These are phyloP conservation scores for Paralichthys olivaceus DNA, from an alignment of 2,113 vertebrate species.

Conservation along the genomic window DNA sequence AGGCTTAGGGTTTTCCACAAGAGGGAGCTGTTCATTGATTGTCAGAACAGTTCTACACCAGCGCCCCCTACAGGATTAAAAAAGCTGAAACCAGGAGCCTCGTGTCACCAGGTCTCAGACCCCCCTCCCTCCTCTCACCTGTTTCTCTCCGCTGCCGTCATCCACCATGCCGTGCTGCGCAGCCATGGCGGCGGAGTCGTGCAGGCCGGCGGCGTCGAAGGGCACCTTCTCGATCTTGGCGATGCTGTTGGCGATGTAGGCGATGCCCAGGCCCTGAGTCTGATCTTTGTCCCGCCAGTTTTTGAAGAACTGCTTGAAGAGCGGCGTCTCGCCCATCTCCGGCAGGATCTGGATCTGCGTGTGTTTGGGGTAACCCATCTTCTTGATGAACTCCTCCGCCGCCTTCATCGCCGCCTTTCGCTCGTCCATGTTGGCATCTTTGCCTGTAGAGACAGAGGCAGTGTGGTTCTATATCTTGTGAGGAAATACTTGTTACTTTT, in stretches of 20 bases:
- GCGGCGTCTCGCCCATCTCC: slow-evolving; percentile 92
- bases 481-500: too few species aligned
- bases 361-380: slow-evolving; percentile 94
- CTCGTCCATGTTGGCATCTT: slow-evolving; percentile 91
- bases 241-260: slow-evolving; percentile 91
- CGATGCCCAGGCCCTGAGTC: slow-evolving; percentile 89
- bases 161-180: slow-evolving; percentile 98
- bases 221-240: slow-evolving; percentile 93
- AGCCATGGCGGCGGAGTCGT: slow-evolving; percentile 92
- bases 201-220: slow-evolving; percentile 90
- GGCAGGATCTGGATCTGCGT: slow-evolving; percentile 96
- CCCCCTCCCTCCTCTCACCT: slow-evolving; percentile 71
- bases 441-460: slow-evolving; percentile 80
- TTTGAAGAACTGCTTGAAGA: slow-evolving; percentile 99
- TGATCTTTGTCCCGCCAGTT: slow-evolving; percentile 95
- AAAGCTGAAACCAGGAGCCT: too few species aligned
- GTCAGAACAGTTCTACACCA: too few species aligned
- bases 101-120: too few species aligned
- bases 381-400: slow-evolving; percentile 94
- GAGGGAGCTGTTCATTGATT: neutral
- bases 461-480: neutral
- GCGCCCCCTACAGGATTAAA: too few species aligned
- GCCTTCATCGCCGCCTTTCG: slow-evolving; percentile 92
- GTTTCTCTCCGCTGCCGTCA: slow-evolving; percentile 89
- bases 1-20: neutral